These are phyloP conservation scores for Allygus modestus DNA, from an alignment of 2,888 invertebrate genomes.

Conservation along the genomic window DNA sequence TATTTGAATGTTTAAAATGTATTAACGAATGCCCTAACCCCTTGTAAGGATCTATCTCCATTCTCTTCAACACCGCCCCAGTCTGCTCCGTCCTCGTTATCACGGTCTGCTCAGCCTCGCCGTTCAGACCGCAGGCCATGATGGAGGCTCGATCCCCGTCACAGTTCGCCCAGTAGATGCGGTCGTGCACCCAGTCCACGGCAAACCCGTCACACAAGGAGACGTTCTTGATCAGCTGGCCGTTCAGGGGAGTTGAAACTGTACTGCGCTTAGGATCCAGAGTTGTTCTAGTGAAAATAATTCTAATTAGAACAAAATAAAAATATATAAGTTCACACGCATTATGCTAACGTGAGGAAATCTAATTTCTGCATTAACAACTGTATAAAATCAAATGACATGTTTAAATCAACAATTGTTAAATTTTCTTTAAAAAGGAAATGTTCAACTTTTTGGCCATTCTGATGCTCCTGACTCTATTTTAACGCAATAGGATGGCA, in stretches of 20 bases:
- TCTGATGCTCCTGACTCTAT: too few species aligned
- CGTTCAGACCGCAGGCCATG: background rate
- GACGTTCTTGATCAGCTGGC: background rate
- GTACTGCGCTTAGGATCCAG: background rate
- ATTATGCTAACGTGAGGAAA: too few species aligned
- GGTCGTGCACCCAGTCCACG: constrained; percentile 35
- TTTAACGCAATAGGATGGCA: too few species aligned
- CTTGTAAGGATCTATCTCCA: constrained; percentile 35
- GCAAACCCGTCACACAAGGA: constrained; percentile 22
- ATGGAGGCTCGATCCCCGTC: background rate
- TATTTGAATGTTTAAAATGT: too few species aligned
- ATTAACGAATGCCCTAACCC: constrained; percentile 9
- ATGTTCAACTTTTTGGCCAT: too few species aligned
- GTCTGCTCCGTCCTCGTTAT: background rate
- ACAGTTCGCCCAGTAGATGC: background rate
- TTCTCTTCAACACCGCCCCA: background rate
- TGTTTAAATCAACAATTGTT: too few species aligned
- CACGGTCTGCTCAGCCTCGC: background rate
- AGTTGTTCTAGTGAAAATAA: background rate
- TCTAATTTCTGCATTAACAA: too few species aligned
- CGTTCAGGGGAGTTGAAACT: background rate
- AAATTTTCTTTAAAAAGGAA: too few species aligned
- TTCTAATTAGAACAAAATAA: too few species aligned
- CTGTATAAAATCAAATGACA: too few species aligned
- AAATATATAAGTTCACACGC: too few species aligned